A percentile compares a stretch with the other conserved stretches of the same genome.
Conservation (phyloP, 2,888 invertebrate genomes). For the Xylota segnis region DNA sequence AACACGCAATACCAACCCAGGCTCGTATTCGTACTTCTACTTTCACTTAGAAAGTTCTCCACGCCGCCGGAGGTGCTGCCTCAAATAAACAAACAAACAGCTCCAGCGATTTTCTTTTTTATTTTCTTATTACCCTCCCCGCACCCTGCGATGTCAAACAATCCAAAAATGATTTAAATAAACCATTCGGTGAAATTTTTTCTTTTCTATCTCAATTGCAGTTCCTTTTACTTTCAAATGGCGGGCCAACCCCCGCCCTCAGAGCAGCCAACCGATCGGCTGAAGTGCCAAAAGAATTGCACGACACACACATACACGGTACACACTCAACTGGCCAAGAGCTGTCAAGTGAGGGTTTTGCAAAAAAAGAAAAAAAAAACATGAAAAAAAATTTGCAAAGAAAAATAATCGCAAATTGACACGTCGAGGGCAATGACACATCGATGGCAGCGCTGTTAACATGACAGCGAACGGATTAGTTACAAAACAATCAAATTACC, state of each 20-base stretch:
- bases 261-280: constrained; percentile 6
- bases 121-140: constrained; percentile 5
- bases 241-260: constrained; percentile 25
- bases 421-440: constrained; percentile 48
- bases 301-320: neutral
- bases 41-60: constrained; percentile 77
- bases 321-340: neutral
- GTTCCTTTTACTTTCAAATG: constrained; percentile 72
- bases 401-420: constrained; percentile 55
- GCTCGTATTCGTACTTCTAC: constrained; percentile 61
- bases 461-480: constrained; percentile 64
- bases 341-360: neutral
- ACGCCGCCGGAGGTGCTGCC: constrained; percentile 54
- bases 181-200: constrained; percentile 63
- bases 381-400: constrained; percentile 25
- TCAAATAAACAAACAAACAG: constrained; percentile 68
- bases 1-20: constrained; percentile 33
- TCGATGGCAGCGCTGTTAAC: constrained; percentile 49
- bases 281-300: constrained; percentile 20
- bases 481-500: constrained; percentile 61
- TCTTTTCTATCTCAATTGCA: constrained; percentile 55
- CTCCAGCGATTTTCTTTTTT: constrained; percentile 59
- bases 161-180: neutral
- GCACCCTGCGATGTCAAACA: neutral
- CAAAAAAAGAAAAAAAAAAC: no score